Evolutionary conservation across 2,888 invertebrate genomes (phyloP).

Genomic region (Drosophila mimica): DNA sequence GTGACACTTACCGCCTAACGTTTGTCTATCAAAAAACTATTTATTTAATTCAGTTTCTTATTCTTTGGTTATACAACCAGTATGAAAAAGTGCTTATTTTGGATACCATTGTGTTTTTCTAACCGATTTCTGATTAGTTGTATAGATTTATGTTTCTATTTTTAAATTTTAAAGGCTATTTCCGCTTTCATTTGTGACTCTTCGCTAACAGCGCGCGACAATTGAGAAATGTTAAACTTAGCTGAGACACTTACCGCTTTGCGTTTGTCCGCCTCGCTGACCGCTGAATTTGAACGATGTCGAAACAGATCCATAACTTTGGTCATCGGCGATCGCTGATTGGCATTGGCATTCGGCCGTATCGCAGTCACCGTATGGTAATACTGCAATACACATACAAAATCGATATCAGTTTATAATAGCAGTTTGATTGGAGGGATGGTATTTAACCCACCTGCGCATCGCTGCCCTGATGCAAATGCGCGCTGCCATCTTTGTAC

Average conservation of each 20-base stretch:
- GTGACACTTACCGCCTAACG: not conserved
- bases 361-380: slow-evolving; percentile 90
- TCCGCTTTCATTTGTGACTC: not conserved
- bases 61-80: not conserved
- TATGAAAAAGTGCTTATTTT: not conserved
- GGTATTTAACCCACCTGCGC: slow-evolving; percentile 77
- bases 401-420: not conserved
- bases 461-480: slow-evolving; percentile 88
- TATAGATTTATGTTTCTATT: not conserved
- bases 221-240: slow-evolving; percentile 26
- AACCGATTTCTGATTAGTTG: not conserved
- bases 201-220: slow-evolving; percentile 5
- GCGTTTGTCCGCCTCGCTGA: slow-evolving; percentile 89
- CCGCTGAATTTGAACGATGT: slow-evolving; percentile 89
- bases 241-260: slow-evolving; percentile 88
- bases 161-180: not conserved
- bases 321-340: slow-evolving; percentile 90
- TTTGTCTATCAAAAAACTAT: not conserved
- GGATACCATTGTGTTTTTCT: not conserved
- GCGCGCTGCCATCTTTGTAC: slow-evolving; percentile 89
- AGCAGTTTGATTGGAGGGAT: too few relatives aligned
- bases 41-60: not conserved
- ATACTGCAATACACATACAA: slow-evolving; percentile 85
- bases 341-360: slow-evolving; percentile 86
- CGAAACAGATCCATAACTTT: slow-evolving; percentile 97